Percentiles rank a stretch among this genome's conserved stretches.
phyloP scores from a whole-genome alignment of 2,888 invertebrate species.

The Muschampia plurimacula region DNA sequence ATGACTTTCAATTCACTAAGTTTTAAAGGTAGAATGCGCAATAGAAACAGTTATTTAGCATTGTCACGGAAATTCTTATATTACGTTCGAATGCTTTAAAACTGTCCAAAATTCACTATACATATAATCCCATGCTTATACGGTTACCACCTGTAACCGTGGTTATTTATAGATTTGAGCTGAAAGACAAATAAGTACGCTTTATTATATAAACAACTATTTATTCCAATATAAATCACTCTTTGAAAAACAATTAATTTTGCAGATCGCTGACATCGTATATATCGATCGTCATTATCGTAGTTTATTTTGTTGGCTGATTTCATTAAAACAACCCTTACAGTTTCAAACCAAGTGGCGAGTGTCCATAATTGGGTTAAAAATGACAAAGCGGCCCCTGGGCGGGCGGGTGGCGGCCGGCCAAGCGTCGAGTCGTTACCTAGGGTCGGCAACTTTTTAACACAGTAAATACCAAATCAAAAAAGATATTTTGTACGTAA shows the following conservation, averaged over 20 bases:
- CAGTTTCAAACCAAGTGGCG: slow-evolving; percentile 16
- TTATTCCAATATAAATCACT: background rate
- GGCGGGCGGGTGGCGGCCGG: slow-evolving; percentile 12
- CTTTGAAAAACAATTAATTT: background rate
- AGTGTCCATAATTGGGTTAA: slow-evolving; percentile 35
- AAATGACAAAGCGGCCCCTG: slow-evolving; percentile 30
- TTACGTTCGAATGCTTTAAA: background rate
- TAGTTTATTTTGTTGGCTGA: background rate
- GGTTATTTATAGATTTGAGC: no score
- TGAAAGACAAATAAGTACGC: no score
- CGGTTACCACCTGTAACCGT: no score
- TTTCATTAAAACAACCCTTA: slow-evolving; percentile 20
- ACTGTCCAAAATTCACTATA: no score
- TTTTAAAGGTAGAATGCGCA: background rate
- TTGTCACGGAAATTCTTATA: background rate
- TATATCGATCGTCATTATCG: no score
- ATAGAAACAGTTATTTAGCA: background rate
- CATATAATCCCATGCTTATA: no score
- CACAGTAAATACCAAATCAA: background rate
- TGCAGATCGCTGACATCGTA: background rate
- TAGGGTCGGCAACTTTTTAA: slow-evolving; percentile 21
- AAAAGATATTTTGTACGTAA: background rate
- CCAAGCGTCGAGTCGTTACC: slow-evolving; percentile 7
- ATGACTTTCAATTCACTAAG: background rate
- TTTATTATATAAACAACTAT: no score